Evolutionary conservation across 2,113 vertebrate species (phyloP), one percentile per base, ranked within the genome.

Genomic region (Scalopus aquaticus): DNA sequence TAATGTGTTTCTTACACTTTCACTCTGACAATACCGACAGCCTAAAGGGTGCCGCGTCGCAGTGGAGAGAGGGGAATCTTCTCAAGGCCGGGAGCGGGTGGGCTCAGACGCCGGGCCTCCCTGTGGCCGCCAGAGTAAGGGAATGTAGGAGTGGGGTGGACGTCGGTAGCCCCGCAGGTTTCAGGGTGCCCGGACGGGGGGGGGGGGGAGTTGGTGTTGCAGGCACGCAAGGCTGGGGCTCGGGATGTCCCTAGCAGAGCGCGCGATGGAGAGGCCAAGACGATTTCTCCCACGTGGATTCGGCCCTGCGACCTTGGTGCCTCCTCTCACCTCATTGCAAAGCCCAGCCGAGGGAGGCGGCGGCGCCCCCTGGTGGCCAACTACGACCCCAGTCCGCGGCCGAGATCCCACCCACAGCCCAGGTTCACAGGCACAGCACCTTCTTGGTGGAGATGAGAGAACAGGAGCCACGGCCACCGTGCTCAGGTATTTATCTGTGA

Each of bases 361-460:
- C 42, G 5, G 67, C 86, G 67, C 89, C 96, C 74, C 46, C 97
- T 95, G 42, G 72, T 73, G 96, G 90, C 62, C 0, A 22, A 5
- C 39, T 26, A 32, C 9, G 42, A 12, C 24, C 20, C 5, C 6
- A 56, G 54, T 19, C 20, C 5, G 54, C 22, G 54, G 9, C 54
- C 1, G 54, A 22, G 54, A 1, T 54, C 2, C 17, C 51, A 54
- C 51, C 51, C 51, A 54, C 51, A 17, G 1, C 19, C 22, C 51
- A 54, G 51, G 51, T 19, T 54, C 15, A 20, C 19, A 54, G 16
- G 44, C 51, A 19, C 16, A 6, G 12, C 9, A 4, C 35, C 60
- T 22, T 9, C 19, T 20, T 0, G 0, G 28, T 2, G 49, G 58
- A 64, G 51, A 51, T 2, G 37, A 24, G 74, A 28, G 44, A 17